Base-by-base conservation (phyloP, 2,113 vertebrate species). In the Casuarius casuarius region DNA sequence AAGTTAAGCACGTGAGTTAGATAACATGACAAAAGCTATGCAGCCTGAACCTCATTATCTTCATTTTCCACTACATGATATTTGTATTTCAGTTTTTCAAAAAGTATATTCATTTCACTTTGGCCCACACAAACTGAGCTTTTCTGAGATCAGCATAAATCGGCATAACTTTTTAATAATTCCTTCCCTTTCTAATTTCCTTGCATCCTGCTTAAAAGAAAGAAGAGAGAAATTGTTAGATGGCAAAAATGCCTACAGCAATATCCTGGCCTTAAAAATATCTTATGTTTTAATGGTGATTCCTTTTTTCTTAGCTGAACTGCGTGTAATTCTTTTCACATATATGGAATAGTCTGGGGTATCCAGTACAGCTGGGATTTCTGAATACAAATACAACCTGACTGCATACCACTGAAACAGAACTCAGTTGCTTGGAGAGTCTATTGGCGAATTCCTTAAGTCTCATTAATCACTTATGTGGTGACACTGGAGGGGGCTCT, bases 401-500 rank as follows among this genome's bases (percentile, higher is more conserved):
- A 92, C 94, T 92, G 90, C 98, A 98, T 98, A 95, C 98, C 98
- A 96, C 2, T 40, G 96, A 71, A 56, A 91, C 82, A 91, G 87
- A 5, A 62, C 17, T 72, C 67, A 96, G 98, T 98, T 98, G 98
- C 98, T 97, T 90, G 83, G 98, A 97, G 97, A 98, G 88, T 91
- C 96, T 86, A 94, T 96, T 91, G 93, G 96, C 79, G 33, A 97
- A 97, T 95, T 92, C 97, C 92, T 94, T 92, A 94, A 97, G 94
- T 84, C 66, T 97, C 97, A 94, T 98, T 97, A 97, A 98, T 98
- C 98, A 98, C 5, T 0, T 96, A 96, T 86, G 90, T 79, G 88
- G 92, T 95, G 94, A 97, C 97, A 97, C 97, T 91, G 89, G 94
- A 96, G 96, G 95, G 48, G 87, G 93, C 86, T 89, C 96, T 97